phyloP scores from a whole-genome alignment of 2,113 vertebrate species.

The Psephotus haematonotus region DNA sequence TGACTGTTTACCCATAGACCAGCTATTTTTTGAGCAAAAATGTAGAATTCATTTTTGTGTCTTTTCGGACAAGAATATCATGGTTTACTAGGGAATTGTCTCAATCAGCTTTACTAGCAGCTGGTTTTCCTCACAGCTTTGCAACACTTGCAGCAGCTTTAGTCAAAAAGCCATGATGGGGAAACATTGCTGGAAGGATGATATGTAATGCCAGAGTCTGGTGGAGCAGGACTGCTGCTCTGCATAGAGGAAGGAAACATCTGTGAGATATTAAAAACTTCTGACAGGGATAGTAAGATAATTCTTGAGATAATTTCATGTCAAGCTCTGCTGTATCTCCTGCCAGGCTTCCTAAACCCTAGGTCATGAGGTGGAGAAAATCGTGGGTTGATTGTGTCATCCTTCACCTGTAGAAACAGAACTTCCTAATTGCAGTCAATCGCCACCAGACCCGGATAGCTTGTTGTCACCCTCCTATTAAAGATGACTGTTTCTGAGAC shows the following conservation, averaged over 20 bases:
- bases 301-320: not conserved
- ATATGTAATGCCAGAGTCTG: accelerated
- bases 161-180: not conserved
- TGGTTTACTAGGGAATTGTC: not conserved
- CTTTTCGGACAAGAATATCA: not conserved
- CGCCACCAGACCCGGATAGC: not conserved
- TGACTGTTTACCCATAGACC: not conserved
- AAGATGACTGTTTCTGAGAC: not conserved
- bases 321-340: not conserved
- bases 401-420: not conserved
- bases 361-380: constrained; percentile 11
- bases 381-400: not conserved
- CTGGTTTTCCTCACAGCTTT: not conserved
- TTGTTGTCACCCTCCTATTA: not conserved
- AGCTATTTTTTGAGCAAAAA: not conserved
- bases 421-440: not conserved
- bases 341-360: not conserved
- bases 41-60: not conserved
- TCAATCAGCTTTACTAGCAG: not conserved
- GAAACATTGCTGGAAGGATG: not conserved
- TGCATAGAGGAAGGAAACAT: not conserved
- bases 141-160: not conserved
- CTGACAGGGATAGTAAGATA: not conserved
- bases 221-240: not conserved
- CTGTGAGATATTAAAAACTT: constrained; percentile 21